Evolutionary conservation across 2,113 vertebrate species (phyloP), one percentile per base, ranked within the genome.

Genomic region (Talpa occidentalis): DNA sequence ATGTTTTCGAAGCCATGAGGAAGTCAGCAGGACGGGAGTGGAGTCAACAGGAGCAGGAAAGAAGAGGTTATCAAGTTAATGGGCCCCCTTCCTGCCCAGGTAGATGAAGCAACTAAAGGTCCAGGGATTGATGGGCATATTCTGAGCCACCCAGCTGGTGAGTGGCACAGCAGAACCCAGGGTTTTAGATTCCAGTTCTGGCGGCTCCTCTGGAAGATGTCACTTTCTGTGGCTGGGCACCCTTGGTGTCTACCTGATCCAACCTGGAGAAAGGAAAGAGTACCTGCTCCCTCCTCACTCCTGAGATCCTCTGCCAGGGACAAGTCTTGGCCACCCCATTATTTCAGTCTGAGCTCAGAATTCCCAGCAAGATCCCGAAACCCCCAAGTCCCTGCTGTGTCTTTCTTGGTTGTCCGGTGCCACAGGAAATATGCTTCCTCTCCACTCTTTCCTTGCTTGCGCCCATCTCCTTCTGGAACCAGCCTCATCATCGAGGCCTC

Each of bases 201-300:
- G 28, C 21, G 54, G 6, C 37, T 1, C 44, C 10, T 0, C 8
- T 0, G 0, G 28, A 66, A 56, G 77, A 44, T 5, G 60, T 3
- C 35, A 8, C 0, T 22, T 52, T 11, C 24, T 15, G 7, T 42
- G 73, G 32, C 11, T 1, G 2, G 14, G 12, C 2, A 9, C 2
- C 81, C 42, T 19, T 22, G 0, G 15, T 0, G 0, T 60, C 83
- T 2, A 1, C 28, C 47, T 6, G 16, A 28, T 64, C 1, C 56
- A 6, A 28, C 60, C 67, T 28, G 42, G 22, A 44, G 37, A 28
- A 32, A 47, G 24, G 21, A 56, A 56, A 14, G 30, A 14, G 2
- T 0, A 12, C 1, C 0, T 62, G 40, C n/a, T 66, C 28, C 37
- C 76, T 42, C 37, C 64, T 47, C 56, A 16, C 35, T 32, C 69